Base-by-base conservation (phyloP, 2,113 vertebrate genomes). In the Zonotrichia leucophrys region DNA sequence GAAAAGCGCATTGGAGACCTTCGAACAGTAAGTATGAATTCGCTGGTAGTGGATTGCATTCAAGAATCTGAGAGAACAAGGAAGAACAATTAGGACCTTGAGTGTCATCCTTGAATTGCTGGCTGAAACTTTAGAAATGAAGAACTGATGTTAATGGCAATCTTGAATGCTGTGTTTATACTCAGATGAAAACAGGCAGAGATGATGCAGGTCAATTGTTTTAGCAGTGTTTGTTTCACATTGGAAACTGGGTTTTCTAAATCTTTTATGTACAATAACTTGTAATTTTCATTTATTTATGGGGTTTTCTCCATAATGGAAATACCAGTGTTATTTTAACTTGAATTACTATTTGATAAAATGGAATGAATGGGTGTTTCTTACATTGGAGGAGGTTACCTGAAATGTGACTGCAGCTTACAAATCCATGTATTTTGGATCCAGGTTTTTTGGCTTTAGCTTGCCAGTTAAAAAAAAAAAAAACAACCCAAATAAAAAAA, bases 1-100 rank as follows among this genome's bases (percentile, higher is more conserved):
- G 96, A 98, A 60, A 99, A 99, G 75, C 98, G 99, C 82, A 99
- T 99, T n/a, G 99, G 99, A 88, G 99, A 99, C 97, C 98, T 99
- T 86, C 98, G 99, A 95, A 97, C 97, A 97, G 99, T 99, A 98
- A 98, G 98, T 98, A 83, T 95, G 67, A 94, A 31, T 58, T 87
- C 58, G 3, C 27, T 90, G 74, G 4, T 91, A 83, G 73, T 37
- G 47, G 85, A 55, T 63, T 94, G 47, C 75, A 42, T 49, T 86
- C 77, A 88, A 35, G 67, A 64, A 53, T 37, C 67, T 90, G 67
- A 92, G n/a, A 84, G 87, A 92, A 19, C 0, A 0, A 69, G 64
- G 75, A 91, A 80, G 50, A 70, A 13, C 62, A 59, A 58, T 47
- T 90, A 63, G 33, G n/a, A 64, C 56, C 31, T 83, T 30, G 63